A percentile compares a stretch with the other conserved stretches of the same genome.
Evolutionary conservation across 2,888 invertebrate genomes (phyloP).

Genomic region (Perdita meconis): DNA sequence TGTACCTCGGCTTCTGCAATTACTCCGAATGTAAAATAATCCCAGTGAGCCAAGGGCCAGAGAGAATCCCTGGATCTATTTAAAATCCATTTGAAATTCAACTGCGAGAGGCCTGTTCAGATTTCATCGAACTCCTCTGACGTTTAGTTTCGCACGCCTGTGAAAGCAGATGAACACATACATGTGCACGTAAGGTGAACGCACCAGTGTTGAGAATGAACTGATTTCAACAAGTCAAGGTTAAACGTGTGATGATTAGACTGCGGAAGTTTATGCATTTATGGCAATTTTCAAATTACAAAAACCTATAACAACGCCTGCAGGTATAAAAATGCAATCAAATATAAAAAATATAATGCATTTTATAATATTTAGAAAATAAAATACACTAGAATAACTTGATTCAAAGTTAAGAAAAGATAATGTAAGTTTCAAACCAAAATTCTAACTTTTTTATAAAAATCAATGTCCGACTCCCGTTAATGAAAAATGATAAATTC

Average conservation of each 20-base stretch:
- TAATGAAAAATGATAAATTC: too few species aligned
- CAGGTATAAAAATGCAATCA: too few species aligned
- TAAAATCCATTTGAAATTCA: conserved; percentile 13
- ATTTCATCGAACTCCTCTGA: conserved; percentile 14
- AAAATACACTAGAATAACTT: too few species aligned
- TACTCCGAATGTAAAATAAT: conserved; percentile 10
- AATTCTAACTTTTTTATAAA: too few species aligned
- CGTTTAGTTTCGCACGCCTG: background rate
- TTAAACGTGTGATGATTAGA: too few species aligned
- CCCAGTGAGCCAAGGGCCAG: background rate
- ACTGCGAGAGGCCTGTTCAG: background rate
- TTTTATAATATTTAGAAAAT: too few species aligned
- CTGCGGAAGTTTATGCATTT: conserved; percentile 26
- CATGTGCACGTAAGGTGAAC: conserved; percentile 20
- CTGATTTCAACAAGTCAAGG: conserved; percentile 67
- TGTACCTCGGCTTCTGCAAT: conserved; percentile 3
- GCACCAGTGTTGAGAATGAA: conserved; percentile 65
- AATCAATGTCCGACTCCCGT: too few species aligned
- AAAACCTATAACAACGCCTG: too few species aligned
- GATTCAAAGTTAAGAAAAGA: too few species aligned
- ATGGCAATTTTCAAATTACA: too few species aligned
- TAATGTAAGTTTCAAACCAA: too few species aligned
- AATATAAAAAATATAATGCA: too few species aligned
- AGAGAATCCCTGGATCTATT: conserved; percentile 6
- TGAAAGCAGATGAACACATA: background rate